phyloP scores from a whole-genome alignment of 1,140 invertebrate species.

The Harpegnathos saltator region DNA sequence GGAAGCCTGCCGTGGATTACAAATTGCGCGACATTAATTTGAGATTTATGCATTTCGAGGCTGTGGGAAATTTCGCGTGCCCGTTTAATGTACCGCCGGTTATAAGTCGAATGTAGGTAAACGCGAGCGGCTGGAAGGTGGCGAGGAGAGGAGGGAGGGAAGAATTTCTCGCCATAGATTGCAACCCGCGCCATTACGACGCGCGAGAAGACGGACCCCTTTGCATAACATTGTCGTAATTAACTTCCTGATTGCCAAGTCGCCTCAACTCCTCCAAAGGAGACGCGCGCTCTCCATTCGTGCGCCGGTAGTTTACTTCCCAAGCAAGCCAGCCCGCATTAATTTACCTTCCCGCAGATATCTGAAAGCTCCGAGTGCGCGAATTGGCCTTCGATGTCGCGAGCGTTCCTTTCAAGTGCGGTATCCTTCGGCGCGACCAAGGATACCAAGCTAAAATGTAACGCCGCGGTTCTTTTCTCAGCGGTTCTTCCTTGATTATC shows the following conservation, averaged over 20 bases:
- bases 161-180: constrained; percentile 44
- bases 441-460: neutral
- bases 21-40: constrained; percentile 53
- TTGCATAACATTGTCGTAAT: constrained; percentile 63
- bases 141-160: neutral
- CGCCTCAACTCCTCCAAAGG: constrained; percentile 42
- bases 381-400: neutral
- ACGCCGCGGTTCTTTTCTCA: constrained; percentile 2
- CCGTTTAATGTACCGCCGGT: constrained; percentile 52
- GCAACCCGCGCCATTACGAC: constrained; percentile 45
- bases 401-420: constrained; percentile 5
- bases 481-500: neutral
- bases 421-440: neutral
- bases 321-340: constrained; percentile 42
- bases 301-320: constrained; percentile 40
- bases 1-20: constrained; percentile 59
- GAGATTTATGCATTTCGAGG: constrained; percentile 52
- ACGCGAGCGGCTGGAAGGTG: no score
- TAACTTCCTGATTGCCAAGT: constrained; percentile 59
- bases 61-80: constrained; percentile 27
- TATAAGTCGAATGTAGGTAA: constrained; percentile 60
- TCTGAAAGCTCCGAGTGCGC: neutral
- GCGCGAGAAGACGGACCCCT: constrained; percentile 47
- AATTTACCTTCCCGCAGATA: constrained; percentile 55
- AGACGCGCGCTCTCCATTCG: constrained; percentile 45